Conservation (phyloP, 1,140 invertebrate genomes). For the Macrobrachium nipponense region DNA sequence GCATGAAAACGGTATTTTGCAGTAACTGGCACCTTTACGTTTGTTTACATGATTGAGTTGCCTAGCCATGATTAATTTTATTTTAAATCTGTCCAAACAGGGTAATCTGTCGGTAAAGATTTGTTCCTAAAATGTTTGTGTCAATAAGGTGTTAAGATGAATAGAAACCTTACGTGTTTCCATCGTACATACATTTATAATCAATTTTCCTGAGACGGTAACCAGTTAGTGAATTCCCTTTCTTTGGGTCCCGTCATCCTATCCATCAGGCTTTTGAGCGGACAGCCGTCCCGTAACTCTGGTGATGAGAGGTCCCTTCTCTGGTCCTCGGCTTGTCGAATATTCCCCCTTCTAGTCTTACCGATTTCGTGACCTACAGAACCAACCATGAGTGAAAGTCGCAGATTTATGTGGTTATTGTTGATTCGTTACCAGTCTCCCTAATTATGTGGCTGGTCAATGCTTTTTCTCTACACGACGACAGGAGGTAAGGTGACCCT, state of each 20-base stretch:
- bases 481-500: slow-evolving; percentile 17
- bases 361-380: neutral
- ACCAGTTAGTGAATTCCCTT: neutral
- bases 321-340: too few relatives aligned
- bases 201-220: neutral
- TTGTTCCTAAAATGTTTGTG: too few relatives aligned
- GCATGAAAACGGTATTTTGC: neutral
- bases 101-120: too few relatives aligned
- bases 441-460: slow-evolving; percentile 22
- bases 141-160: too few relatives aligned
- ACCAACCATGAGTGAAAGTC: neutral
- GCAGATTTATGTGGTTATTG: slow-evolving; percentile 19
- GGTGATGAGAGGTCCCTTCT: too few relatives aligned
- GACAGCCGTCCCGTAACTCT: too few relatives aligned
- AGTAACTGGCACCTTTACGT: neutral
- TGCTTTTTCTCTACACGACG: slow-evolving; percentile 18
- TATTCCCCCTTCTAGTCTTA: too few relatives aligned
- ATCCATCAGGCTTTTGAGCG: too few relatives aligned
- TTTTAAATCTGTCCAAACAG: too few relatives aligned
- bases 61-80: neutral
- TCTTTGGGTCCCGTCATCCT: too few relatives aligned
- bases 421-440: slow-evolving; percentile 15
- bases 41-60: neutral
- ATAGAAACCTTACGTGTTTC: too few relatives aligned
- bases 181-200: too few relatives aligned